Conservation (phyloP, 2,113 vertebrate species). For the Emberiza fucata region DNA sequence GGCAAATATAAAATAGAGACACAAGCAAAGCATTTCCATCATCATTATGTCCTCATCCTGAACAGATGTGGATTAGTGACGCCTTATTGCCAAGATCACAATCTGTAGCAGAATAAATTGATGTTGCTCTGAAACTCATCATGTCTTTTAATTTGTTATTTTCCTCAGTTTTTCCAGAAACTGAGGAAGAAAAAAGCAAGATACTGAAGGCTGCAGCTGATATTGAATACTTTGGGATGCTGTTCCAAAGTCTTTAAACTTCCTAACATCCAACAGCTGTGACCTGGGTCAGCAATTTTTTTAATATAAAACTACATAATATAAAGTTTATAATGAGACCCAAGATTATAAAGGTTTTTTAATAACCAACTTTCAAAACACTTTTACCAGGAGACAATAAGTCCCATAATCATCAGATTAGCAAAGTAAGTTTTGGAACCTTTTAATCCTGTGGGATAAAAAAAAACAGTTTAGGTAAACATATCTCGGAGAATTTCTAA, state of each 20-base stretch:
- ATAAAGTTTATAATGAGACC: neutral
- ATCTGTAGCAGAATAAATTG: neutral
- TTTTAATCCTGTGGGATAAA: neutral
- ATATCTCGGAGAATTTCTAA: neutral
- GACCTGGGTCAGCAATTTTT: neutral
- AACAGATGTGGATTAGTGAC: constrained; percentile 58
- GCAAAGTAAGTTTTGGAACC: neutral
- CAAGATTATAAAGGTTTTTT: neutral
- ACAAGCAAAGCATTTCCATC: constrained; percentile 37
- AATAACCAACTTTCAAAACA: neutral
- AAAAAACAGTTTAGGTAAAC: neutral
- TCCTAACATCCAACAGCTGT: neutral
- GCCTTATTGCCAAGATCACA: constrained; percentile 39
- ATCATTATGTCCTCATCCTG: constrained; percentile 11
- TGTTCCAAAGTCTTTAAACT: neutral
- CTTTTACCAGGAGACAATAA: neutral
- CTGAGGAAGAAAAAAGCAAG: neutral
- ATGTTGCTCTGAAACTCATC: constrained; percentile 3
- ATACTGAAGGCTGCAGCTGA: neutral
- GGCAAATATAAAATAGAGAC: constrained; percentile 27
- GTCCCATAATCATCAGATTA: neutral
- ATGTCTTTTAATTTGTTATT: constrained; percentile 1
- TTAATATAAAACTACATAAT: neutral
- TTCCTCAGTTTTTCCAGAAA: neutral
- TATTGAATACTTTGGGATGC: neutral